phyloP scores from a whole-genome alignment of 2,797 vertebrate species.

The Danio aesculapii region DNA sequence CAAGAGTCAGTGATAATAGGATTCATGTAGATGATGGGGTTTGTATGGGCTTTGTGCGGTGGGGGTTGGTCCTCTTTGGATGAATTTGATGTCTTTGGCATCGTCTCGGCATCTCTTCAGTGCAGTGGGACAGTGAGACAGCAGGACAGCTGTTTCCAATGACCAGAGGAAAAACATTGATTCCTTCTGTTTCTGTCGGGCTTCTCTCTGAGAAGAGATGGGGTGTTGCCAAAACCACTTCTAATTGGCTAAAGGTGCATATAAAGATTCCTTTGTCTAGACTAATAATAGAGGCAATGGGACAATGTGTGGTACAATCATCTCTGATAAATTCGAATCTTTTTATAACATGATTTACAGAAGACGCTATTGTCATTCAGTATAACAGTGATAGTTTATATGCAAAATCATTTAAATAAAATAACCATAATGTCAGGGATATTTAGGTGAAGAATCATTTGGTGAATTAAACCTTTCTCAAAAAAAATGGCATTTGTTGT shows the following conservation, averaged over 20 bases:
- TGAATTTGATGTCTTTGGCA: constrained; percentile 69
- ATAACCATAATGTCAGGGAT: too few species aligned
- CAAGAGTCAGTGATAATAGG: constrained; percentile 56
- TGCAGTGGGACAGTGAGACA: constrained; percentile 70
- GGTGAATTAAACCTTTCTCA: too few species aligned
- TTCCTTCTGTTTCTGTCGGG: constrained; percentile 68
- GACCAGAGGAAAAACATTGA: constrained; percentile 74
- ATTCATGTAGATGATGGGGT: constrained; percentile 74
- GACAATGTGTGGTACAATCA: background rate
- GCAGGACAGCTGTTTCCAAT: constrained; percentile 78
- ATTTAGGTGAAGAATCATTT: too few species aligned
- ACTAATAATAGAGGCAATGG: constrained; percentile 1
- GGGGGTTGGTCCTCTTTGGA: constrained; percentile 63
- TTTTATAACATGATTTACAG: too few species aligned
- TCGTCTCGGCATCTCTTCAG: constrained; percentile 67
- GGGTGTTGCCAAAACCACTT: constrained; percentile 61
- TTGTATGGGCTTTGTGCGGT: constrained; percentile 66
- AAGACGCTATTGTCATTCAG: too few species aligned
- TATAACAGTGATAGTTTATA: too few species aligned
- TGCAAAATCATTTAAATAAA: too few species aligned
- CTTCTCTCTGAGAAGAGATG: constrained; percentile 74
- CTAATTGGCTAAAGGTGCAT: constrained; percentile 40
- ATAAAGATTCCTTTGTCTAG: constrained; percentile 35
- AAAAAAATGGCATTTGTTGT: too few species aligned
- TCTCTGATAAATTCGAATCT: background rate